Evolutionary conservation across 2,888 invertebrate species (phyloP).

Genomic region (Drosophila anomalipes): DNA sequence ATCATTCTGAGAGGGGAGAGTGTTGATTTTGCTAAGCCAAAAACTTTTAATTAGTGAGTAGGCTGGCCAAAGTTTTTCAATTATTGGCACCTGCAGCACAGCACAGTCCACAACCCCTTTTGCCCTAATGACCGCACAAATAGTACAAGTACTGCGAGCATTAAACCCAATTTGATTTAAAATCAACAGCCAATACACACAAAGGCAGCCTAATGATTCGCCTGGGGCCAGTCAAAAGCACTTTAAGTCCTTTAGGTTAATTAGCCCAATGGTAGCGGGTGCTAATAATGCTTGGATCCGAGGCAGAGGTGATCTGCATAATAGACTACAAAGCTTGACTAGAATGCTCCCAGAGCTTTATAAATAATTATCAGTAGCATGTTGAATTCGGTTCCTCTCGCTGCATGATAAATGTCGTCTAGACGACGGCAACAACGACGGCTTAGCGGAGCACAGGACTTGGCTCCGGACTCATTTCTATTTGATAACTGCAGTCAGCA

Average conservation of each 20-base stretch:
- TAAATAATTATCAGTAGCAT: slow-evolving; percentile 50
- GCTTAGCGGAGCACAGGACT: slow-evolving; percentile 49
- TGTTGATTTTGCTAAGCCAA: slow-evolving; percentile 11
- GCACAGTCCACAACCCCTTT: slow-evolving; percentile 16
- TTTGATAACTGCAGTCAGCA: slow-evolving; percentile 62
- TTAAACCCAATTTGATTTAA: slow-evolving; percentile 66
- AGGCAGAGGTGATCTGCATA: slow-evolving; percentile 66
- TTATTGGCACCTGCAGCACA: slow-evolving; percentile 73
- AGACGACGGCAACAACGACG: slow-evolving; percentile 57
- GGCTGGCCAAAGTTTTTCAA: slow-evolving; percentile 75
- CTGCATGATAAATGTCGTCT: slow-evolving; percentile 75
- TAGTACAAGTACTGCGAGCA: slow-evolving; percentile 38
- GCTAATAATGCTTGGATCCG: slow-evolving; percentile 58
- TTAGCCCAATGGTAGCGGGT: slow-evolving; percentile 49
- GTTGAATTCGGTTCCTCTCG: slow-evolving; percentile 25
- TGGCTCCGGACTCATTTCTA: slow-evolving; percentile 54
- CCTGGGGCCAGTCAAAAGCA: slow-evolving; percentile 34
- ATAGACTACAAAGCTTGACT: slow-evolving; percentile 46
- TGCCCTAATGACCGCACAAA: slow-evolving; percentile 49
- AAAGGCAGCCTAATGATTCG: slow-evolving; percentile 56
- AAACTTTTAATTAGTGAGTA: slow-evolving; percentile 77
- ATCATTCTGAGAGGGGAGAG: slow-evolving; percentile 28
- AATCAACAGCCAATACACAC: slow-evolving; percentile 68
- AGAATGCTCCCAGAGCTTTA: slow-evolving; percentile 34
- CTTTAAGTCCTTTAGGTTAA: slow-evolving; percentile 50